Evolutionary conservation across 2,888 invertebrate species (phyloP).

Genomic region (Noctua pronuba): DNA sequence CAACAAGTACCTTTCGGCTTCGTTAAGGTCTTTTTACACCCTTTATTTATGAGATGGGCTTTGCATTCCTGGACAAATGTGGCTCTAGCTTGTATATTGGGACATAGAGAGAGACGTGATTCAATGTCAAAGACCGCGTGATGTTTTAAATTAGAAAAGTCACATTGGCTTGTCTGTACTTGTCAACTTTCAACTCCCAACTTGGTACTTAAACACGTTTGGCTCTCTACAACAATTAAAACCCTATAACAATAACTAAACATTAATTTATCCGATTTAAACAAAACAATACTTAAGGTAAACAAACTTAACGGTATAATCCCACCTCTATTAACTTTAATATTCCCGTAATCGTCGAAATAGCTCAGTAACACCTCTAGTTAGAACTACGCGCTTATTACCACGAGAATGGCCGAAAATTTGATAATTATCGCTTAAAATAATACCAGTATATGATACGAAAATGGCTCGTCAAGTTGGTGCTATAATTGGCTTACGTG

Average conservation of each 20-base stretch:
- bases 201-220: neutral
- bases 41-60: neutral
- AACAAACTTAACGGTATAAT: conserved; percentile 18
- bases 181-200: neutral
- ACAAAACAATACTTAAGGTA: conserved; percentile 22
- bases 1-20: too few relatives aligned
- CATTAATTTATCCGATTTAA: conserved; percentile 30
- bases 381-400: conserved; percentile 27
- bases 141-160: neutral
- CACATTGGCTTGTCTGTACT: neutral
- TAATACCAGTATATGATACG: conserved; percentile 35
- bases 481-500: conserved; percentile 34
- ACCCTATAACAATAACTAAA: too few relatives aligned
- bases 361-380: too few relatives aligned
- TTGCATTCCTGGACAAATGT: neutral
- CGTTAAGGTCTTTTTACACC: too few relatives aligned
- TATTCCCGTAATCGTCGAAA: conserved; percentile 20
- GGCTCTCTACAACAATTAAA: neutral
- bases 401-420: conserved; percentile 28
- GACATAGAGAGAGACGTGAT: neutral
- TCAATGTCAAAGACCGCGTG: too few relatives aligned
- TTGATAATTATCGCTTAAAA: conserved; percentile 31
- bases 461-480: conserved; percentile 37
- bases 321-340: conserved; percentile 43
- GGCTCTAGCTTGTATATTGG: neutral